Base-by-base conservation (phyloP, 2,113 vertebrate species). In the Empidonax alnorum region DNA sequence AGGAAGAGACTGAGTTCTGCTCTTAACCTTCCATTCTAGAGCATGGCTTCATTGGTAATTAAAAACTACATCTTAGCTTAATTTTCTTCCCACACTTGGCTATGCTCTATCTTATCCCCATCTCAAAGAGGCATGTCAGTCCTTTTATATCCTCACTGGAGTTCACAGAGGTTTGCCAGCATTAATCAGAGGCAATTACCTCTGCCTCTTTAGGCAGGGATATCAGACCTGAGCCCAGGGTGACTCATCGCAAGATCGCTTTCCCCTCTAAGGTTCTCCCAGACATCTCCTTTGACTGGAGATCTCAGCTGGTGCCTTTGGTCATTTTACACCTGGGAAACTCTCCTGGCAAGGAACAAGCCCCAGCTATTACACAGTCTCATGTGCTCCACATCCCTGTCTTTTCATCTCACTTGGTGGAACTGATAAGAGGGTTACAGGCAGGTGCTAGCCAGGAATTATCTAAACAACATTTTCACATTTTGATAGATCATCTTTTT, bases 31-130 rank as follows among this genome's bases (percentile, higher is more conserved):
- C 62, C 59, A 17, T 90, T 74, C 87, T 76, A 86, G 63, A 94
- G 63, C 75, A 55, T 55, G 33, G 78, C 87, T 93, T 94, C 91
- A 93, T 77, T 95, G 91, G 75, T 91, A 94, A 96, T 95, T 94
- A 87, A 94, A 93, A 96, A 93, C 81, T 93, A 87, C 93, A 76
- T 87, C 84, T 96, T 85, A 93, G 82, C 87, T 95, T 93, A 88
- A 93, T 90, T 94, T 96, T 91, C 78, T 95, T 97, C 96, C 94
- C 95, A 95, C 90, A 93, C 55, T 91, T 94, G 91, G 55, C 91
- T 93, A 63, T 94, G 89, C 84, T 94, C 69, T 94, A 94, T 97
- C 96, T 90, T 89, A 89, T 56, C 89, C 85, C 22, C 74, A 95
- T 96, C 94, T 96, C 87, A 89, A 78, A 96, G 78, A 93, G 65